Base-by-base conservation (phyloP, 2,888 invertebrate species). In the Hypercompe scribonia region DNA sequence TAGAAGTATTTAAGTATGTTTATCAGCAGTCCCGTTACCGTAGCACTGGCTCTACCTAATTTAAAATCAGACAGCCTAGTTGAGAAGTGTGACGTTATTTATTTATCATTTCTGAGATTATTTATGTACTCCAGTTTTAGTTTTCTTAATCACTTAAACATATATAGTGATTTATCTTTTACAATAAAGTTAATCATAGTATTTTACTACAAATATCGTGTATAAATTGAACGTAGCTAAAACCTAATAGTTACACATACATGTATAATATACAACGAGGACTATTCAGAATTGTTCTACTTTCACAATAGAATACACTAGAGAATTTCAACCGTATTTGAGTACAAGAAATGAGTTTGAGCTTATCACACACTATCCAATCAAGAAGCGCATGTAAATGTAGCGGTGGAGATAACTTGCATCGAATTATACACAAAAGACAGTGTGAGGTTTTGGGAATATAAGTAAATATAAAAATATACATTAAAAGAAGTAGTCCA, bases 301-400 rank as follows among this genome's bases (percentile, higher is more conserved):
- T 73, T 78, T 74, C 69, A 50, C 58, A 72, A 72, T 65, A 70
- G 42, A 24, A 76, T 64, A 63, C 78, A 50, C 78, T 3, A 58
- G 76, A 50, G 81, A 72, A 34, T 72, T 63, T 42, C 67, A 28
- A 58, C 74, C 70, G 68, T 78, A 77, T 79, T 78, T 75, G 70
- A 73, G 77, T 74, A 76, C 72, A 68, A 77, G 68, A 33, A 74
- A 80, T 74, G 67, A 73, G 39, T 42, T 61, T 39, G 36, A 28
- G n/a, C 10, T n/a, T 46, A 65, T 31, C 28, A 42, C 58, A 67
- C 66, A 67, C 71, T 42, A 54, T n/a, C 33, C 24, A 15, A 33
- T n/a, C 31, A 28, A 58, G 18, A 67, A 68, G 21, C 21, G 46
- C 33, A 61, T n/a, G 33, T 42, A 65, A 58, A 24, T 36, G 1